A percentile compares a stretch with the other conserved stretches of the same genome.
Conservation (phyloP, 2,797 vertebrate genomes). For the Takifugu ocellatus region DNA sequence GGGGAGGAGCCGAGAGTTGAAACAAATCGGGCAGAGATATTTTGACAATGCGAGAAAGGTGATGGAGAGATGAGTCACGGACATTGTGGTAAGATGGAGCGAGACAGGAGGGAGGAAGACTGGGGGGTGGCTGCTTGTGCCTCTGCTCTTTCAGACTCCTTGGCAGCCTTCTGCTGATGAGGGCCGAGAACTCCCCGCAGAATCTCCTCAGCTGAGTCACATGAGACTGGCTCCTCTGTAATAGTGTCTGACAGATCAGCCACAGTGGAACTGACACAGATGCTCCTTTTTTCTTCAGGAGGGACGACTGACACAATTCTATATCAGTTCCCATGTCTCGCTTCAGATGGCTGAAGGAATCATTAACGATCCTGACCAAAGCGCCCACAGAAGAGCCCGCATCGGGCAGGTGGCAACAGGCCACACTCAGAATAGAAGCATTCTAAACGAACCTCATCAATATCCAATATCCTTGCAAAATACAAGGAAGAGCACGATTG, state of each 20-base stretch:
- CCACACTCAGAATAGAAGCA: neutral
- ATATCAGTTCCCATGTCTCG: constrained; percentile 30
- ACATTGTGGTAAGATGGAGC: constrained; percentile 49
- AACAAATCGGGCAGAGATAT: constrained; percentile 18
- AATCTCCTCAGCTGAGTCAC: constrained; percentile 64
- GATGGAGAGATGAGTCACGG: constrained; percentile 42
- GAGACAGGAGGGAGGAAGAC: constrained; percentile 34
- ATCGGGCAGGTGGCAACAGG: no score
- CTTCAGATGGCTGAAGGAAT: neutral
- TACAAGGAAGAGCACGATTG: neutral
- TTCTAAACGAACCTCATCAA: neutral
- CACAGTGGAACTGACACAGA: constrained; percentile 70
- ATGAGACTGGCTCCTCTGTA: constrained; percentile 70
- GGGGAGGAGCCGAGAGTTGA: constrained; percentile 15
- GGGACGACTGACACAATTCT: constrained; percentile 44
- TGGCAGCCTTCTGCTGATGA: constrained; percentile 77
- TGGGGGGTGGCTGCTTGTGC: constrained; percentile 55
- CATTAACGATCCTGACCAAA: neutral
- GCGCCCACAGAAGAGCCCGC: no score
- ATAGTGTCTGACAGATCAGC: constrained; percentile 76
- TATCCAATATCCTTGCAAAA: neutral
- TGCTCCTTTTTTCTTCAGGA: constrained; percentile 64
- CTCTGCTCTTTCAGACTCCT: constrained; percentile 67
- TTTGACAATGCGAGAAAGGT: constrained; percentile 31
- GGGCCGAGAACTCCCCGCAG: constrained; percentile 47